Percentiles rank a stretch among this genome's conserved stretches.
Conservation (phyloP, 2,113 vertebrate genomes). For the Cervus canadensis region DNA sequence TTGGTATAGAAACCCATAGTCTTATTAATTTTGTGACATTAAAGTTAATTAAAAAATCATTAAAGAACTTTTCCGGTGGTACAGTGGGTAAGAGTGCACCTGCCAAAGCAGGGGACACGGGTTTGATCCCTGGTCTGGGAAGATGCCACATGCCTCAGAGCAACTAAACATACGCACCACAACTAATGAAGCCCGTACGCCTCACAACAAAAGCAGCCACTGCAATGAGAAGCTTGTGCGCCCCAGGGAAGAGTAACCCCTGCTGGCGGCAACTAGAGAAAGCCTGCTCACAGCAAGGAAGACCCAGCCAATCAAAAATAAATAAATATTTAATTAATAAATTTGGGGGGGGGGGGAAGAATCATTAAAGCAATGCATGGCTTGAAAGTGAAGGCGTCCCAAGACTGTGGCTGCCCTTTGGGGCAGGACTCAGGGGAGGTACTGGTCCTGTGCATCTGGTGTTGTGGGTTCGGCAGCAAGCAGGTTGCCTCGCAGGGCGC, state of each 20-base stretch:
- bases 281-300: not conserved
- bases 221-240: not conserved
- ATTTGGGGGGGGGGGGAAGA: not conserved
- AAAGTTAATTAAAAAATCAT: not conserved
- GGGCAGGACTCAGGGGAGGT: rapidly evolving
- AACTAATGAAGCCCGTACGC: not conserved
- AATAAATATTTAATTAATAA: not conserved
- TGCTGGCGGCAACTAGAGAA: not conserved
- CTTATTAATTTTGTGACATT: not conserved
- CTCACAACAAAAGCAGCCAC: not conserved
- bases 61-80: not conserved
- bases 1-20: not conserved
- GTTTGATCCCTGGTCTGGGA: not conserved
- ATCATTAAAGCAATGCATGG: not conserved
- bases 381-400: not conserved
- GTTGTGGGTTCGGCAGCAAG: slow-evolving; percentile 76
- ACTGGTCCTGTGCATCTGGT: slow-evolving; percentile 78
- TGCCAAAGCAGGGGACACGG: not conserved
- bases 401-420: not conserved
- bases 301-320: not conserved
- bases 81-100: not conserved
- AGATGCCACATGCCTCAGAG: not conserved
- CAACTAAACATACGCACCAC: not conserved
- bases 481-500: slow-evolving; percentile 61
- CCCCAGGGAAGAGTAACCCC: not conserved